Base-by-base conservation (phyloP, 2,113 vertebrate genomes). In the Mustela nigripes region DNA sequence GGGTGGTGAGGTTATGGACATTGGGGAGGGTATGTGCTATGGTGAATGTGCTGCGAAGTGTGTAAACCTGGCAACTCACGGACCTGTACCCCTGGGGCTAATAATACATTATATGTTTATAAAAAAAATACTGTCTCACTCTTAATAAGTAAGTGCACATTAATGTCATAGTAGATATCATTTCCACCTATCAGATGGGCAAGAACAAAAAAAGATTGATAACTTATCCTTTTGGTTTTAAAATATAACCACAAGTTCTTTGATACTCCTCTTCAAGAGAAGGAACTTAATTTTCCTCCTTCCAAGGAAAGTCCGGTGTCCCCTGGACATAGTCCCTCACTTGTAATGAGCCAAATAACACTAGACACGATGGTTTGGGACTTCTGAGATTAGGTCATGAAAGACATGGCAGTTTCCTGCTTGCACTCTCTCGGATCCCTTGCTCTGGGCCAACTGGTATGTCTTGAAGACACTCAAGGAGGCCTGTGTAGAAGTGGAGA, bases 161-260 rank as follows among this genome's bases (percentile, higher is more conserved):
- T 31, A 71, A 92, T 84, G 80, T 26, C 39, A 67, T 19, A 67
- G n/a, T 33, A 76, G 48, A 94, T 97, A 80, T 39, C 18, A 50
- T 96, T 96, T 83, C 56, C 7, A 81, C 21, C 11, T n/a, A 26
- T 73, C 5, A 82, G 19, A 48, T 19, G 81, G 69, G 11, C 28
- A 50, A 89, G 58, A 80, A 79, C 28, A 42, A 53, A 48, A 67
- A 79, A 73, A 50, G 76, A 62, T 78, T 89, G 33, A 28, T 80
- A 60, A 71, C 21, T 78, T 18, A 48, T n/a, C 73, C 6, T 74
- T 22, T n/a, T 83, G 0, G 4, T 76, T 96, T 91, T 62, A 88
- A 98, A 87, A 83, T 89, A 84, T 8, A 58, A 42, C 11, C 39
- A n/a, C 89, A 87, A 73, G 82, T 83, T 94, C 24, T 92, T 89